A percentile compares a stretch with the other conserved stretches of the same genome.
Evolutionary conservation across 2,797 vertebrate species (phyloP).

Genomic region (Arrhamphus sclerolepis): DNA sequence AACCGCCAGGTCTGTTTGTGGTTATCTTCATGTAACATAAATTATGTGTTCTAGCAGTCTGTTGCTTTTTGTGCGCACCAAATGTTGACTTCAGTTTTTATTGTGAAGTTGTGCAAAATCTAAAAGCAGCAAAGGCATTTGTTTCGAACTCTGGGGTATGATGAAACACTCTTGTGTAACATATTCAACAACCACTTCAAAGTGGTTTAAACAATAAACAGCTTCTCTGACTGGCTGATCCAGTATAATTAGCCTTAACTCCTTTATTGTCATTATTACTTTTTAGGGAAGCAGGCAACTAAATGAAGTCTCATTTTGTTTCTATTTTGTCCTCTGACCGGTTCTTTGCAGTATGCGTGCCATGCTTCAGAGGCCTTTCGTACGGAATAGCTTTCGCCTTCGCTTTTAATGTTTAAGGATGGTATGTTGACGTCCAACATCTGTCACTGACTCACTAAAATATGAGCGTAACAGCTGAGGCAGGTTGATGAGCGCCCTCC

Average conservation of each 20-base stretch:
- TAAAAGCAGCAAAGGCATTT: constrained; percentile 11
- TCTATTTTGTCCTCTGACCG: background rate
- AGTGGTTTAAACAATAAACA: constrained; percentile 15
- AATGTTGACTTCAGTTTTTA: constrained; percentile 4
- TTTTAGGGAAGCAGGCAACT: background rate
- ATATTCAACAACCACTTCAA: constrained; percentile 55
- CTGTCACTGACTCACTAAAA: constrained; percentile 46
- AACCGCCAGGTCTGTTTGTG: background rate
- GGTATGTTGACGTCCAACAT: constrained; percentile 54
- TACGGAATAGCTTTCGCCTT: constrained; percentile 54
- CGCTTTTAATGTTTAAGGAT: constrained; percentile 61
- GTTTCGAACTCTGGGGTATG: background rate
- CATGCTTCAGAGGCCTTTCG: background rate
- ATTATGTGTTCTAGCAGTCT: background rate
- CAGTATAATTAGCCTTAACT: constrained; percentile 24
- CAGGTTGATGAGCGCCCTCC: constrained; percentile 65
- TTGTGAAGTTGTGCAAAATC: background rate
- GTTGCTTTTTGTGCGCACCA: background rate
- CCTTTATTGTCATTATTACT: constrained; percentile 5
- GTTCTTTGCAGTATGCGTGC: constrained; percentile 10
- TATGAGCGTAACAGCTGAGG: constrained; percentile 66
- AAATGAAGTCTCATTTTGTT: constrained; percentile 16
- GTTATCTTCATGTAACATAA: background rate
- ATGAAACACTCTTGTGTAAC: constrained; percentile 25
- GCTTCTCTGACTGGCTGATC: constrained; percentile 34